Evolutionary conservation across 2,797 vertebrate species (phyloP).

Genomic region (Synanceia verrucosa): DNA sequence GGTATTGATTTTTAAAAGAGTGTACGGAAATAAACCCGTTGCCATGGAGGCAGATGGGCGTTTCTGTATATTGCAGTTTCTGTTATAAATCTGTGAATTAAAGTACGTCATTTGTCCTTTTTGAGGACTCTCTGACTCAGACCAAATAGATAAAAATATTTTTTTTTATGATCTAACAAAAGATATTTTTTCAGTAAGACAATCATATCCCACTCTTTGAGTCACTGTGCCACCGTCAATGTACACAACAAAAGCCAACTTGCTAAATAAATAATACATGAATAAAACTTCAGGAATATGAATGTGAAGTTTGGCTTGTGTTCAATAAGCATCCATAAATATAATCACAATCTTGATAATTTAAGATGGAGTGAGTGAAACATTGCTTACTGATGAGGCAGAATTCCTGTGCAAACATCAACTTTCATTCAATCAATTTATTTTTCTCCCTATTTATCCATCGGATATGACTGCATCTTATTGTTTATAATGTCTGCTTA

Average conservation of each 20-base stretch:
- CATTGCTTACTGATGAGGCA: neutral
- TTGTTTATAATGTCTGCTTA: slow-evolving; percentile 6
- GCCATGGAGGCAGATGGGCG: slow-evolving; percentile 54
- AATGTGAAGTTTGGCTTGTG: neutral
- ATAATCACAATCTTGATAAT: neutral
- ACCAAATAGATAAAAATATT: neutral
- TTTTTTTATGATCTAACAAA: neutral
- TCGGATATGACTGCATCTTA: neutral
- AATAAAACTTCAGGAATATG: neutral
- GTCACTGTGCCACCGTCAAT: no score
- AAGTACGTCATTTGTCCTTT: slow-evolving; percentile 15
- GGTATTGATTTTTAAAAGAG: slow-evolving; percentile 40
- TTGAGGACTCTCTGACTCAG: neutral
- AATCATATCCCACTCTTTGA: neutral
- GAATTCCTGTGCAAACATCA: neutral
- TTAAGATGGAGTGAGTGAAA: neutral
- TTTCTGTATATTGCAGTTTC: slow-evolving; percentile 13
- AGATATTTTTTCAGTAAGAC: neutral
- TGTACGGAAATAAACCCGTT: slow-evolving; percentile 46
- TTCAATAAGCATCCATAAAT: neutral
- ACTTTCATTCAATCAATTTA: neutral
- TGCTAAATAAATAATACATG: neutral
- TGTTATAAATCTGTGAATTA: slow-evolving; percentile 1
- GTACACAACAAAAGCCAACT: neutral
- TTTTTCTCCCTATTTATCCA: neutral